Evolutionary conservation across 2,797 vertebrate genomes (phyloP).

Genomic region (Macropus fuliginosus): DNA sequence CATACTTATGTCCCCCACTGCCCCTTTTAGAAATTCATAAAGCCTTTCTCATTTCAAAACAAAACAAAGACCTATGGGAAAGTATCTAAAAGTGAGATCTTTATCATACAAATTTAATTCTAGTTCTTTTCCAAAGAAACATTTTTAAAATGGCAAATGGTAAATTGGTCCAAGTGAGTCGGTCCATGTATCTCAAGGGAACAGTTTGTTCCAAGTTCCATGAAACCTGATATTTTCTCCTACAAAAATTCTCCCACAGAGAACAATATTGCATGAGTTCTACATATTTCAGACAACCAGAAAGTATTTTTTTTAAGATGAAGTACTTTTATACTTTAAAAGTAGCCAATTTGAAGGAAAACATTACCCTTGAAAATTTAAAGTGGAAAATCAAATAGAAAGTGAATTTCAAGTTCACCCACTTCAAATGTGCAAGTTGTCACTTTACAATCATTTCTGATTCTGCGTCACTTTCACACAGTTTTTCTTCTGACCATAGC

Average conservation of each 20-base stretch:
- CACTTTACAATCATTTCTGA: neutral
- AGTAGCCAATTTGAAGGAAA: neutral
- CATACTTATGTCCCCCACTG: neutral
- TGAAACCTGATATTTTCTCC: neutral
- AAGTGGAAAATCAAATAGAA: neutral
- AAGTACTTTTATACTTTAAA: neutral
- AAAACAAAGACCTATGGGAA: neutral
- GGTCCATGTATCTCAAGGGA: neutral
- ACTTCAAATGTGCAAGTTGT: neutral
- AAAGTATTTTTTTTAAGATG: neutral
- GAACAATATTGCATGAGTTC: neutral
- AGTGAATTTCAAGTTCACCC: conserved; percentile 5
- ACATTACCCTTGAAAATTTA: neutral
- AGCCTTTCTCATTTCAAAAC: conserved; percentile 5
- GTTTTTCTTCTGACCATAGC: neutral
- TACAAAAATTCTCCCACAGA: conserved; percentile 6
- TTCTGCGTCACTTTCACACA: neutral
- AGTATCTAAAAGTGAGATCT: neutral
- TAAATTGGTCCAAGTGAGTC: neutral
- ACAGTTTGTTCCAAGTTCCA: neutral
- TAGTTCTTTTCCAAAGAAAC: neutral
- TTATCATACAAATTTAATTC: conserved; percentile 1
- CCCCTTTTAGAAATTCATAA: neutral
- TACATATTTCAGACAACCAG: neutral
- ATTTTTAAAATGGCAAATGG: neutral